These are phyloP conservation scores for Apodemia zela DNA, from an alignment of 2,888 invertebrate species.

Conservation along the genomic window DNA sequence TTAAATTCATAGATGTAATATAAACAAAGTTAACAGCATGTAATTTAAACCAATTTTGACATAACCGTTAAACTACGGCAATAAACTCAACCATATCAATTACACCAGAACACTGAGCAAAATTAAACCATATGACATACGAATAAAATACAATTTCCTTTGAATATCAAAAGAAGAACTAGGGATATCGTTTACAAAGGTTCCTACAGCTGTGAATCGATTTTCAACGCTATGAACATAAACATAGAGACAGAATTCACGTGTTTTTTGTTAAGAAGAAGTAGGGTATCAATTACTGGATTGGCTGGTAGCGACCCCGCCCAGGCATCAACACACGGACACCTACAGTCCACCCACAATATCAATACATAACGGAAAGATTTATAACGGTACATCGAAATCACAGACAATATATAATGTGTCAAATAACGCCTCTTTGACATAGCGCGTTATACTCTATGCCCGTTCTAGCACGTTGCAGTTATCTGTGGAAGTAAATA, in stretches of 20 bases:
- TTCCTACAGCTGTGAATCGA: constrained; percentile 30
- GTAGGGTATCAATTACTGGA: constrained; percentile 77
- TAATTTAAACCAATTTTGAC: constrained; percentile 44
- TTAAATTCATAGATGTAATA: constrained; percentile 16
- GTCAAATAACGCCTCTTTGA: not conserved
- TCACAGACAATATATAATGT: not conserved
- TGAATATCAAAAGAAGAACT: constrained; percentile 47
- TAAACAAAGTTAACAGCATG: constrained; percentile 28
- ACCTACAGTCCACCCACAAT: constrained; percentile 64
- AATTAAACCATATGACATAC: constrained; percentile 32
- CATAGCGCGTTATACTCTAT: too few species aligned
- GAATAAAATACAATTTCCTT: constrained; percentile 38
- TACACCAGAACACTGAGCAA: constrained; percentile 42
- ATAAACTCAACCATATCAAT: constrained; percentile 51
- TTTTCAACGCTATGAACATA: constrained; percentile 32
- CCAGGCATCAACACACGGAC: constrained; percentile 67
- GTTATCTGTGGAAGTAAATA: too few species aligned
- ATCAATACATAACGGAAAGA: constrained; percentile 19
- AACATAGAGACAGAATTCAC: constrained; percentile 35
- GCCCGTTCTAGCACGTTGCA: too few species aligned
- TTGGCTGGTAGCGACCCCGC: constrained; percentile 71
- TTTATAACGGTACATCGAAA: constrained; percentile 18
- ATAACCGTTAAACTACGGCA: constrained; percentile 6
- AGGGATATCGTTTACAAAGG: constrained; percentile 72
- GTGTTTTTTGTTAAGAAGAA: constrained; percentile 52